Evolutionary conservation across 2,797 vertebrate genomes (phyloP), one percentile per base, ranked within the genome.

Genomic region (Cossypha heuglini): DNA sequence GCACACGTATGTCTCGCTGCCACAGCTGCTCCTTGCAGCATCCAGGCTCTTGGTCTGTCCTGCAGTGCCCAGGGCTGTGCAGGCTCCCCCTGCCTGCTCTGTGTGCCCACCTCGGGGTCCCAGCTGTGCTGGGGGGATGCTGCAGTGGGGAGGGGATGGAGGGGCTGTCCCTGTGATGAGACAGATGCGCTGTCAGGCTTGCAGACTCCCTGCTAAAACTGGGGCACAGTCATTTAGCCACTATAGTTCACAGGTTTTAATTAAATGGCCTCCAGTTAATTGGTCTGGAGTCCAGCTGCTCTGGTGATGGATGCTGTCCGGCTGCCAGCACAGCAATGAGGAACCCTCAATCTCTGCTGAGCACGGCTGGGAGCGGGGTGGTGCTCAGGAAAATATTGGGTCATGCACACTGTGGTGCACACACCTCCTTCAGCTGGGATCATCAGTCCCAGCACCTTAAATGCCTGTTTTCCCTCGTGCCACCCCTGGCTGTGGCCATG

Each of bases 1-100:
- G 99, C 98, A 99, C 99, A 66, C 98, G 99, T 99, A 98, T 72
- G 97, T 97, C 76, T 15, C 2, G 1, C 61, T 22, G 25, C 20
- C 40, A 0, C 0, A 5, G 26, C 1, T 2, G 20, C 35, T 37
- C 52, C 51, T 22, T 3, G 45, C 19, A 9, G 52, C 31, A 35
- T 12, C 13, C 59, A 10, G 67, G 6, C 1, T 0, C 62, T 5
- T 4, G 0, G 22, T 31, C 48, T 29, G 48, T 22, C 46, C 79
- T 10, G 10, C 25, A 16, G 4, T 33, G 51, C 61, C 48, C 1
- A 3, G 51, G 57, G 13, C 63, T 57, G 63, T 13, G 8, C 49
- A 16, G 4, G 38, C 17, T n/a, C 24, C 62, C 37, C 21, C 18
- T 43, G 33, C 58, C 62, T 31, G 45, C 74, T 3, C 11, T 4